Base-by-base conservation (phyloP, 2,888 invertebrate genomes). In the Polymixis flavicincta region DNA sequence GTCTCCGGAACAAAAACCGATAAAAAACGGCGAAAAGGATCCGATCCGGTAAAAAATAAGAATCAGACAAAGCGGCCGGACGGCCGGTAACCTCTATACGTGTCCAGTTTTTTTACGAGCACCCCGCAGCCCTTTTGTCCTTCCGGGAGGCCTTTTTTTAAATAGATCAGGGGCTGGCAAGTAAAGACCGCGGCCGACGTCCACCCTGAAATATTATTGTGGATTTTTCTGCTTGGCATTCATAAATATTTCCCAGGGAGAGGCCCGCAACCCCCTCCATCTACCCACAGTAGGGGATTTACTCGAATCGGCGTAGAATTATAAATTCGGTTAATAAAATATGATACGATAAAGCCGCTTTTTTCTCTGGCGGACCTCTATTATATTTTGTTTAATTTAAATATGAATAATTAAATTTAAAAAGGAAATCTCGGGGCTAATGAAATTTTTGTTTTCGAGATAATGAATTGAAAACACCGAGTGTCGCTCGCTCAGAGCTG, bases 371-470 rank as follows among this genome's bases (percentile, higher is more conserved):
- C 93, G 92, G 94, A 94, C 95, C 95, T 95, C 95, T 96, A 96
- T 96, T 96, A 96, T 96, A 96, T 96, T 96, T 95, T 96, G 96
- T 96, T 96, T 96, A 96, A 96, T 96, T 96, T 96, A 96, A 96
- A 96, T 96, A 96, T 96, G 96, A 96, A 96, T 96, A 96, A 96
- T 96, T 96, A 95, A 96, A 95, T 95, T 95, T 94, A 95, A 95
- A 96, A 95, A 95, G 94, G 95, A 95, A 96, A 95, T 95, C 96
- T 95, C 94, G 90, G 94, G 92, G 94, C 94, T 96, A 96, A 96
- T 96, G 96, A 96, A 96, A 95, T 96, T 96, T 96, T 95, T 96
- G 96, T 96, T 96, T 96, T 96, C 91, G 95, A 95, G 96, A 96
- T 96, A 96, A 96, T 96, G 96, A 96, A 96, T 96, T 96, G 96